Base-by-base conservation (phyloP, 2,797 vertebrate genomes). In the Pristis pectinata region DNA sequence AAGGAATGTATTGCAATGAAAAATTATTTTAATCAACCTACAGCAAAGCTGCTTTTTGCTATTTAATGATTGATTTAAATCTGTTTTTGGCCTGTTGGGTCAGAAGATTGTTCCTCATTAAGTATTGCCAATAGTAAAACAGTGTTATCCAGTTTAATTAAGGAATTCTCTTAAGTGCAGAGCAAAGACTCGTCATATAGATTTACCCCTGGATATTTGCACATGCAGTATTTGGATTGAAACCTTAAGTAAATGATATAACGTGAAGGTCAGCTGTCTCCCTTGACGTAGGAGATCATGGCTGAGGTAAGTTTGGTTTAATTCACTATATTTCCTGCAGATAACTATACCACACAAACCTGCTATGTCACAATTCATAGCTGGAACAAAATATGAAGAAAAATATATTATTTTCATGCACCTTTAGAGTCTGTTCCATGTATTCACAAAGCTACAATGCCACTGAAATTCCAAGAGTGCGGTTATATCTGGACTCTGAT, bases 331-430 rank as follows among this genome's bases (percentile, higher is more conserved):
- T 30, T 94, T 94, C 27, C 70, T 94, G 49, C n/a, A 10, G 67
- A 34, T 74, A 41, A 34, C 24, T 53, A 1, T 72, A 74, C 41
- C 27, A 3, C 91, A 93, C 17, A 49, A 74, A 74, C 44, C 27
- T 74, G 41, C 92, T 34, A 9, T 93, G n/a, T 76, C 44, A 74
- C 49, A 74, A 34, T 93, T 93, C 44, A 74, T 53, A 93, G 44
- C 67, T 53, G 44, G 92, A 74, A 56, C 72, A 94, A 94, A 76
- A 72, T 72, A 44, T 87, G 83, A 61, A n/a, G 70, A 94, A 53
- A 61, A 74, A 27, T 74, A 74, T 30, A 53, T 93, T 74, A n/a
- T 91, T 93, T 34, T 94, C 24, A 94, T 94, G 70, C 92, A 94
- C 44, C 92, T 72, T 70, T 94, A 76, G 44, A 94, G 70, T 94